These are phyloP conservation scores for Dromas ardeola DNA, from an alignment of 2,113 vertebrate genomes.

Conservation along the genomic window DNA sequence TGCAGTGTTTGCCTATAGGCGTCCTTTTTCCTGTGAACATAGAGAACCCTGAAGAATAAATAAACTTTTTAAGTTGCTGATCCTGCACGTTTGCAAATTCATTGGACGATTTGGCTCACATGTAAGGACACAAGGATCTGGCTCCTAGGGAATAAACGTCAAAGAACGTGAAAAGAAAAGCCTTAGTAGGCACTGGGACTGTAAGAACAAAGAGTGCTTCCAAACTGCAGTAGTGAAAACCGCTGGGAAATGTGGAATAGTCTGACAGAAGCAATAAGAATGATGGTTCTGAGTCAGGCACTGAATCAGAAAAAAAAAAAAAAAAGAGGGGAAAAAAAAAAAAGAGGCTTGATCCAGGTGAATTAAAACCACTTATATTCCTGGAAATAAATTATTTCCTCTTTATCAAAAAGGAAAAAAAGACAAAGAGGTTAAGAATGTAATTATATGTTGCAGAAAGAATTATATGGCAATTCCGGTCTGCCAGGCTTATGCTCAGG, in stretches of 20 bases:
- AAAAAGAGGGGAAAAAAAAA: no score
- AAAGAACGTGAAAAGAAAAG: constrained; percentile 55
- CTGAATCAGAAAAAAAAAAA: neutral
- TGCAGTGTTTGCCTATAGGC: constrained; percentile 49
- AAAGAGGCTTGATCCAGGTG: neutral
- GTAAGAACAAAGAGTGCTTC: constrained; percentile 49
- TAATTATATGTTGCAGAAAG: neutral
- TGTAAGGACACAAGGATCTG: constrained; percentile 36
- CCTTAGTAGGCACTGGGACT: constrained; percentile 5
- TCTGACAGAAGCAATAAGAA: constrained; percentile 40
- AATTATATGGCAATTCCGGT: neutral
- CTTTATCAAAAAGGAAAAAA: constrained; percentile 15
- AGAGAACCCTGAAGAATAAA: constrained; percentile 45
- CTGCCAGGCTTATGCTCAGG: neutral
- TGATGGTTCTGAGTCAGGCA: constrained; percentile 44
- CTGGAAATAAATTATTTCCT: constrained; percentile 53
- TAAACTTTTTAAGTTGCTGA: constrained; percentile 54
- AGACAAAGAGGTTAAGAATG: constrained; percentile 25
- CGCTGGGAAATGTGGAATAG: constrained; percentile 35
- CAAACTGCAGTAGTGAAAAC: constrained; percentile 44
- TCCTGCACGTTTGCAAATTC: constrained; percentile 44
- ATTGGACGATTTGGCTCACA: constrained; percentile 47
- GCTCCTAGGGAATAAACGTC: constrained; percentile 44
- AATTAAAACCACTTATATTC: constrained; percentile 34
- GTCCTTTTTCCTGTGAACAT: constrained; percentile 45